Conservation (phyloP, 2,888 invertebrate species). For the Cyaniris semiargus region DNA sequence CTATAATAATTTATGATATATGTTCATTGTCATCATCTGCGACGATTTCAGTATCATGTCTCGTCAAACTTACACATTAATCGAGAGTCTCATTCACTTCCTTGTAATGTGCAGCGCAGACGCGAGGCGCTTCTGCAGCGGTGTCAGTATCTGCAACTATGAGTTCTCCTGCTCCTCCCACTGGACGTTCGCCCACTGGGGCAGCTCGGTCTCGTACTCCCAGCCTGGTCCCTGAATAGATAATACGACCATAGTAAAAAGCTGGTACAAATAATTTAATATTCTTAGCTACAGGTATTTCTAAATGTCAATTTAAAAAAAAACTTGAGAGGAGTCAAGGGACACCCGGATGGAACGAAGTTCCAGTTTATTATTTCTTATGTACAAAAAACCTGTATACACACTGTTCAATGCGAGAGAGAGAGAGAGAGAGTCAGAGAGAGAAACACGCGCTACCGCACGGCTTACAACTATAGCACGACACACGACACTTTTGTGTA, state of each 20-base stretch:
- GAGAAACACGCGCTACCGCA: no score
- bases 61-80: constrained; percentile 17
- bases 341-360: no score
- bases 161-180: constrained; percentile 86
- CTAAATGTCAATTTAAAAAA: background rate
- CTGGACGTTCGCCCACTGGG: constrained; percentile 94
- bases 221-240: constrained; percentile 90
- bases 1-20: constrained; percentile 30
- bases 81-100: constrained; percentile 24
- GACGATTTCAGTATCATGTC: constrained; percentile 6
- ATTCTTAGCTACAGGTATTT: background rate
- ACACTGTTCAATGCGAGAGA: no score
- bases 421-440: no score
- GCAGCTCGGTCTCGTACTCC: constrained; percentile 95
- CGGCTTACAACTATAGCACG: no score
- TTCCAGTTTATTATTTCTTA: no score
- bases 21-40: constrained; percentile 20
- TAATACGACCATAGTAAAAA: background rate
- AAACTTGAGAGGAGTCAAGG: no score
- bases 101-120: constrained; percentile 39
- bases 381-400: no score
- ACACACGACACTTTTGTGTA: no score
- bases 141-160: constrained; percentile 65
- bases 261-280: background rate
- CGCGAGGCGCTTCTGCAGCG: constrained; percentile 61